Percentiles rank a stretch among this genome's conserved stretches.
phyloP scores from a whole-genome alignment of 37 sponge, comb jelly and placozoan genomes.

The Halichondria panicea region DNA sequence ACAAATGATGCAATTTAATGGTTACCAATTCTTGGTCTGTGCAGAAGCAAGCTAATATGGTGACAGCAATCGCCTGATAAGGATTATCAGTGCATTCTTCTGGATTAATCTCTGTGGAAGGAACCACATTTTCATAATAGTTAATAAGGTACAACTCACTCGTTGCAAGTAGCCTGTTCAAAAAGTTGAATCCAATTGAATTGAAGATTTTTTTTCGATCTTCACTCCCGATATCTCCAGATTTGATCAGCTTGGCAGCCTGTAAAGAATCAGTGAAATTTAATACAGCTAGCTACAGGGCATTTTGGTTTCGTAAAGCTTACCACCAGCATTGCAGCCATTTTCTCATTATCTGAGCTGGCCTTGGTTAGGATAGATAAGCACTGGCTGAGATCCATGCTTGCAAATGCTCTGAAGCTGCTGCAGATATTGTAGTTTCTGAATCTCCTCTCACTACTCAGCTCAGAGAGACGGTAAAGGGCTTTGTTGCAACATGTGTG shows the following conservation, averaged over 20 bases:
- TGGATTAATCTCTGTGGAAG: slow-evolving; percentile 22
- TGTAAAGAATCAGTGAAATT: background rate
- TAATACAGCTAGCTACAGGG: background rate
- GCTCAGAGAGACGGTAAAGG: too few species aligned
- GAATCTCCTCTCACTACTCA: background rate
- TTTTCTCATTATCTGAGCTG: slow-evolving; percentile 70
- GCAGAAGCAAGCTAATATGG: slow-evolving; percentile 76
- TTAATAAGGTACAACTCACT: background rate
- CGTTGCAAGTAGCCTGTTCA: slow-evolving; percentile 72
- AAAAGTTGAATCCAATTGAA: slow-evolving; percentile 71
- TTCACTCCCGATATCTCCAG: slow-evolving; percentile 31
- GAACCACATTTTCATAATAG: background rate
- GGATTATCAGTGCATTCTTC: slow-evolving; percentile 51
- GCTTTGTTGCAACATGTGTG: too few species aligned
- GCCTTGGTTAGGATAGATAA: slow-evolving; percentile 44
- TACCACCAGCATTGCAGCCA: slow-evolving; percentile 81
- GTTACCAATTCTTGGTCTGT: slow-evolving; percentile 75
- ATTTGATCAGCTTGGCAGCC: slow-evolving; percentile 59
- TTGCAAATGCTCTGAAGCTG: background rate
- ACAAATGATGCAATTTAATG: background rate
- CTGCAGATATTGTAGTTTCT: background rate
- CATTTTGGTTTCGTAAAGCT: background rate
- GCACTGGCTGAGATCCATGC: slow-evolving; percentile 42
- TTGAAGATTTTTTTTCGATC: slow-evolving; percentile 68
- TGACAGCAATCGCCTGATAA: slow-evolving; percentile 67